phyloP scores from a whole-genome alignment of 2,888 invertebrate genomes.

The Orchestes rusci region DNA sequence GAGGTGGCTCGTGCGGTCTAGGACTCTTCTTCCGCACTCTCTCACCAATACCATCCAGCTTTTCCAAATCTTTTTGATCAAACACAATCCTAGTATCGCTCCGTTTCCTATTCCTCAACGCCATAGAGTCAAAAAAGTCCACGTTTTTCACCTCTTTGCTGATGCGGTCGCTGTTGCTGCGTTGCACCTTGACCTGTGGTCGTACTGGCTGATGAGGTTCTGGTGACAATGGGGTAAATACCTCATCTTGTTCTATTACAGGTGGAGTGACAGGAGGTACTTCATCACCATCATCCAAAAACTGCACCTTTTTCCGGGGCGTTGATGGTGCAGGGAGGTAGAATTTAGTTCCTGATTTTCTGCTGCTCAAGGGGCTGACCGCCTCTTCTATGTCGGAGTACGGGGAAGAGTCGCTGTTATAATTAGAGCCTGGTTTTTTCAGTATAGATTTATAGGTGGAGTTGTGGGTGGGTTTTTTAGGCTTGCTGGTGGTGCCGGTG shows the following conservation, averaged over 20 bases:
- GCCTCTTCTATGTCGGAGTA: slow-evolving; percentile 35
- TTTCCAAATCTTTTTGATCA: slow-evolving; percentile 39
- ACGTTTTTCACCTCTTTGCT: slow-evolving; percentile 43
- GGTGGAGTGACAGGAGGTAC: too few species aligned
- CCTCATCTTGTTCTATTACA: too few species aligned
- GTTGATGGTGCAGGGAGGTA: slow-evolving; percentile 51
- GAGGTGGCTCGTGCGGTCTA: slow-evolving; percentile 39
- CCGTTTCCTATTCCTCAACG: slow-evolving; percentile 57
- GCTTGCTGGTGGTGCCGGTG: too few species aligned
- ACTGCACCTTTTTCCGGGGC: slow-evolving; percentile 64
- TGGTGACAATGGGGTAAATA: too few species aligned
- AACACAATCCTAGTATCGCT: slow-evolving; percentile 57
- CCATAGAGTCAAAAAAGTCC: slow-evolving; percentile 76
- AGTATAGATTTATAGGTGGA: slow-evolving; percentile 51
- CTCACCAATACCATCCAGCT: slow-evolving; percentile 35
- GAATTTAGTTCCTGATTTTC: slow-evolving; percentile 50
- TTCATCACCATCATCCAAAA: slow-evolving; percentile 63
- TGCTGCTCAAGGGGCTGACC: slow-evolving; percentile 35
- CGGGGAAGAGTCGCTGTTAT: slow-evolving; percentile 39
- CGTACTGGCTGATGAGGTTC: neutral
- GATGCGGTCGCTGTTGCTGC: slow-evolving; percentile 44
- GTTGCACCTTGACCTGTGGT: slow-evolving; percentile 32
- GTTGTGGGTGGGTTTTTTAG: slow-evolving; percentile 4
- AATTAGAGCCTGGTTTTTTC: slow-evolving; percentile 45
- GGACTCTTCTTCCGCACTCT: slow-evolving; percentile 33